Conservation (phyloP, 1,140 invertebrate species). For the Parasteatoda tepidariorum region DNA sequence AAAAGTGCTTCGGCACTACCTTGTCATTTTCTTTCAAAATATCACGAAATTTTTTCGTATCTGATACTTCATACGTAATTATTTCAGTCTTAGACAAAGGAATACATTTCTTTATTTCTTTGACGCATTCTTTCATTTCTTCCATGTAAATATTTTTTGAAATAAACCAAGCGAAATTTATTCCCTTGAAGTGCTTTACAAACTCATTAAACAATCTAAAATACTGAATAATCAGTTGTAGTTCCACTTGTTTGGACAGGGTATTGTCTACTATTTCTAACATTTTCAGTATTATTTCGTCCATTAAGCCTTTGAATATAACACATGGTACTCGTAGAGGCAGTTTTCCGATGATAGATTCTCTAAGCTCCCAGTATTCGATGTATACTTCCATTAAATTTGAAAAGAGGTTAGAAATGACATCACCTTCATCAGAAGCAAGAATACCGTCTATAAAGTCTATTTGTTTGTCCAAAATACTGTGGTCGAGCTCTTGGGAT, state of each 20-base stretch:
- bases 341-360: not conserved
- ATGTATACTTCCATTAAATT: not conserved
- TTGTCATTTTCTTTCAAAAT: not conserved
- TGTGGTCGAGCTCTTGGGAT: not conserved
- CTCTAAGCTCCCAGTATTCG: not conserved
- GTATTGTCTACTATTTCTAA: not conserved
- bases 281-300: not conserved
- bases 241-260: not conserved
- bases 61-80: not conserved
- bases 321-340: not conserved
- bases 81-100: no score
- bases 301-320: not conserved
- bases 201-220: not conserved
- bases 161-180: not conserved
- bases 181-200: not conserved
- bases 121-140: no score
- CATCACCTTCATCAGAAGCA: not conserved
- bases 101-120: no score
- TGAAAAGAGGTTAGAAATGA: not conserved
- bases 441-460: not conserved
- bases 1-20: not conserved
- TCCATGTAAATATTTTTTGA: not conserved
- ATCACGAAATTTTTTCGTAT: not conserved
- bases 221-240: not conserved
- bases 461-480: not conserved